Evolutionary conservation across 2,888 invertebrate genomes (phyloP).

Genomic region (Strigamia transsilvanica): DNA sequence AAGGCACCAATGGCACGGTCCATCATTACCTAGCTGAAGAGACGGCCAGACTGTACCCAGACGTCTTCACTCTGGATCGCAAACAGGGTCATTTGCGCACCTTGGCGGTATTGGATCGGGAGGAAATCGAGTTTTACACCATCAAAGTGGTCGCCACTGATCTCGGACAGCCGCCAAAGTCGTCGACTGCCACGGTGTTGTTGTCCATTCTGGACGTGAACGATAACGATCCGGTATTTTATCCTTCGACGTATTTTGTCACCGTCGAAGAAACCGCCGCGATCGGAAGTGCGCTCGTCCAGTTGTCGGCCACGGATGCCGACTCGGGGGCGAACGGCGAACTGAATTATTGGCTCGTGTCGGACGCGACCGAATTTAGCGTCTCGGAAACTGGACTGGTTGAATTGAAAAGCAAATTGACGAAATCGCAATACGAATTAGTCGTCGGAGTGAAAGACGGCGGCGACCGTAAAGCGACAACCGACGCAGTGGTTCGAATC

Average conservation of each 20-base stretch:
- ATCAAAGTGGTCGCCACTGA: slow-evolving; percentile 88
- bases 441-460: slow-evolving; percentile 77
- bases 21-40: slow-evolving; percentile 81
- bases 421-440: slow-evolving; percentile 61
- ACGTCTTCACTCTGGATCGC: slow-evolving; percentile 80
- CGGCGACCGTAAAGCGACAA: slow-evolving; percentile 76
- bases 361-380: slow-evolving; percentile 80
- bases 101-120: slow-evolving; percentile 78
- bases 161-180: slow-evolving; percentile 85
- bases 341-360: slow-evolving; percentile 73
- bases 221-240: slow-evolving; percentile 91
- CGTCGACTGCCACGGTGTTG: slow-evolving; percentile 86
- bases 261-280: slow-evolving; percentile 75
- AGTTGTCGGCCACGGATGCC: slow-evolving; percentile 82
- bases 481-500: slow-evolving; percentile 75
- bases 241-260: slow-evolving; percentile 86
- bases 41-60: slow-evolving; percentile 81
- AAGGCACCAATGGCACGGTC: slow-evolving; percentile 91
- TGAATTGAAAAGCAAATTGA: slow-evolving; percentile 71
- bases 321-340: slow-evolving; percentile 89
- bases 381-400: slow-evolving; percentile 81
- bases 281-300: slow-evolving; percentile 73
- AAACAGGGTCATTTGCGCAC: slow-evolving; percentile 86
- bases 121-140: slow-evolving; percentile 79
- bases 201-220: slow-evolving; percentile 85